These are phyloP conservation scores for Lutjanus campechanus DNA, from an alignment of 2,797 vertebrate species.

Conservation along the genomic window DNA sequence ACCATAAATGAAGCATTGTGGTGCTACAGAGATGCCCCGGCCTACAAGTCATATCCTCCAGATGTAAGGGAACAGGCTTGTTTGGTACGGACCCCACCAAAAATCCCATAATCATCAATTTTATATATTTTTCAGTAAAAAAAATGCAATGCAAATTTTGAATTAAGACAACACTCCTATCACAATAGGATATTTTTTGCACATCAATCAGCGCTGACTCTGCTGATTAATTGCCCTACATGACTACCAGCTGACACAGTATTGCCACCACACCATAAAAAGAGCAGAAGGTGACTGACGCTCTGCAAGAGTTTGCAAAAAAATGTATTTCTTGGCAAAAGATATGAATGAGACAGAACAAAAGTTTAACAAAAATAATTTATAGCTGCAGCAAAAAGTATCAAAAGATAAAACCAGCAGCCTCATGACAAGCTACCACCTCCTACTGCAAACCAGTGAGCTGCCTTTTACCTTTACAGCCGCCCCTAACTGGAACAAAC, in stretches of 20 bases:
- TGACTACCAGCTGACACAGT: background rate
- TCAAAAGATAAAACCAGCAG: background rate
- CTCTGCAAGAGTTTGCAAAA: too few relatives aligned
- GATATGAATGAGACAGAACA: background rate
- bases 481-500: background rate
- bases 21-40: too few relatives aligned
- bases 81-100: too few relatives aligned
- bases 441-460: background rate
- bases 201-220: too few relatives aligned
- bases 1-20: too few relatives aligned
- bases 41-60: too few relatives aligned
- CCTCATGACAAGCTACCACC: background rate
- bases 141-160: too few relatives aligned
- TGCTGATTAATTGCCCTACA: background rate
- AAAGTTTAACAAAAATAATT: conserved; percentile 1
- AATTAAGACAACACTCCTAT: too few relatives aligned
- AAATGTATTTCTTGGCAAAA: background rate
- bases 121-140: too few relatives aligned
- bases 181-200: too few relatives aligned
- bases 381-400: background rate
- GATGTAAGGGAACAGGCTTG: too few relatives aligned
- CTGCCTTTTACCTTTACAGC: background rate
- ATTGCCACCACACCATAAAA: background rate
- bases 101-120: too few relatives aligned
- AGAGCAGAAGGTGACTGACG: background rate